Evolutionary conservation across 2,113 vertebrate species (phyloP).

Genomic region (Meles meles): DNA sequence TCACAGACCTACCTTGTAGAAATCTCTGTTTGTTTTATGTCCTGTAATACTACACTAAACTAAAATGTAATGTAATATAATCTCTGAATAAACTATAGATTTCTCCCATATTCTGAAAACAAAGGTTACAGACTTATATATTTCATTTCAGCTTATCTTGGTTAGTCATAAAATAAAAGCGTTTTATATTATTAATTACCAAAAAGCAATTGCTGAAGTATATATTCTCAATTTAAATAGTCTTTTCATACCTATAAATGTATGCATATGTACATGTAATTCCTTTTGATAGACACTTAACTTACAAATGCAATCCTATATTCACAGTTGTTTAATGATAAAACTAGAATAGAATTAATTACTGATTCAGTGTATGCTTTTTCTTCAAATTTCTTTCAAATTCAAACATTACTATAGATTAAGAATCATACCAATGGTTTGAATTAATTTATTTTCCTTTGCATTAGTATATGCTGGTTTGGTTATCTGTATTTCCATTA

Average conservation of each 20-base stretch:
- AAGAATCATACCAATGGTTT: neutral
- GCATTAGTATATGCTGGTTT: neutral
- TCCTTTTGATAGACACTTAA: neutral
- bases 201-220: neutral
- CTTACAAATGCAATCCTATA: neutral
- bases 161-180: neutral
- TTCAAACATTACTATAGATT: neutral
- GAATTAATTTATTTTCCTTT: neutral
- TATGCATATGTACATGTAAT: neutral
- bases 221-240: neutral
- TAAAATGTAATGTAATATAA: conserved; percentile 35
- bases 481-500: neutral
- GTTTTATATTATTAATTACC: neutral
- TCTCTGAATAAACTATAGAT: conserved; percentile 52
- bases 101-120: conserved; percentile 8
- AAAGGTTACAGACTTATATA: conserved; percentile 18
- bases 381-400: neutral
- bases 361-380: neutral
- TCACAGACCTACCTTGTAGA: neutral
- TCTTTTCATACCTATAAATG: neutral
- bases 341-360: neutral
- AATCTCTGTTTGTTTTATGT: conserved; percentile 44
- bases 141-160: neutral
- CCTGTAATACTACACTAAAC: neutral
- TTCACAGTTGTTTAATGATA: neutral